phyloP scores from a whole-genome alignment of 53 echinoderm and acorn worm species.

The Echinarachnius parma region DNA sequence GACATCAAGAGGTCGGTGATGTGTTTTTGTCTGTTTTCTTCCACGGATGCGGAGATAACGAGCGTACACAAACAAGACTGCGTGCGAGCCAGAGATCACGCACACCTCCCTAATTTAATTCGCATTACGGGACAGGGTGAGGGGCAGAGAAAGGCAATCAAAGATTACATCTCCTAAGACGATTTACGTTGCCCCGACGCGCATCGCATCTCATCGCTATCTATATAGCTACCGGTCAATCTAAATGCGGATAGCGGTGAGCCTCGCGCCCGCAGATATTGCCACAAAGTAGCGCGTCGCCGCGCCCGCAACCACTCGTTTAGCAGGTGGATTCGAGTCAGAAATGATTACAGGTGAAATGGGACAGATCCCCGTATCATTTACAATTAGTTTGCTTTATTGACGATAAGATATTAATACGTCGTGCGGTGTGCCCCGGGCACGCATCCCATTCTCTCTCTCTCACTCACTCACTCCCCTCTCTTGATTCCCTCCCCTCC shows the following conservation, averaged over 20 bases:
- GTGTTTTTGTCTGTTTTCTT: no score
- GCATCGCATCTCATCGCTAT: slow-evolving; percentile 24
- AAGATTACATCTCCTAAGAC: slow-evolving; percentile 44
- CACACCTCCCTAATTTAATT: slow-evolving; percentile 34
- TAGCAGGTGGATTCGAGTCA: slow-evolving; percentile 39
- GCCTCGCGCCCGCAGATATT: slow-evolving; percentile 28
- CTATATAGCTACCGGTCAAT: no score
- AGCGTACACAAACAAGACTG: slow-evolving; percentile 25
- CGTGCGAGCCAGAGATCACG: slow-evolving; percentile 12
- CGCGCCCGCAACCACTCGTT: slow-evolving; percentile 1
- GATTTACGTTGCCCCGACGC: slow-evolving; percentile 8
- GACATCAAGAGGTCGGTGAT: slow-evolving; percentile 13
- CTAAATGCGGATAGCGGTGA: slow-evolving; percentile 8
- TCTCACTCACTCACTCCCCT: no score
- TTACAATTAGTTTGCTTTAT: slow-evolving; percentile 41
- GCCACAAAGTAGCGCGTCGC: slow-evolving; percentile 38
- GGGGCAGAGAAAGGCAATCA: no score
- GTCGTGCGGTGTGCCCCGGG: slow-evolving; percentile 31
- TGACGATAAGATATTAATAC: slow-evolving; percentile 41
- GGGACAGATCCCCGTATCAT: slow-evolving; percentile 31
- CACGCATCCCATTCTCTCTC: no score
- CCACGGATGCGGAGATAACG: slow-evolving; percentile 35
- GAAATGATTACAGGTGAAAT: slow-evolving; percentile 49
- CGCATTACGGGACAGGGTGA: slow-evolving; percentile 11
- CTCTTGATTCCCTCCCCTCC: no score